A percentile compares a stretch with the other conserved stretches of the same genome.
Evolutionary conservation across 2,888 invertebrate genomes (phyloP).

Genomic region (Leptodirus hochenwartii): DNA sequence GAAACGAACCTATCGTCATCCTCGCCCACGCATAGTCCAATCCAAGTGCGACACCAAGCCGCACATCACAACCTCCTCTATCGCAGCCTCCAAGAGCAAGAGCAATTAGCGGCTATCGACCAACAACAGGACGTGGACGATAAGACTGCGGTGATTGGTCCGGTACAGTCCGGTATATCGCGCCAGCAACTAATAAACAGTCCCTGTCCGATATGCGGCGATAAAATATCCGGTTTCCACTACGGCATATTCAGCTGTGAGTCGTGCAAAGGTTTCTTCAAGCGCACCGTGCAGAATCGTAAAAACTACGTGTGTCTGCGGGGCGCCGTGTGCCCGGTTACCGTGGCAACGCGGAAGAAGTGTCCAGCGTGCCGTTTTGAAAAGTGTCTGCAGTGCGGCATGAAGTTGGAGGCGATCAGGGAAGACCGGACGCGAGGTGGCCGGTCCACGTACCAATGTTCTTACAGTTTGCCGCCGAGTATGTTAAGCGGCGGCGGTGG

Average conservation of each 20-base stretch:
- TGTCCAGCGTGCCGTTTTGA: conserved; percentile 95
- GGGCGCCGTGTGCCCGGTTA: conserved; percentile 82
- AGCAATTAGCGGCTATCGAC: too few relatives aligned
- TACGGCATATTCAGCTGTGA: conserved; percentile 97
- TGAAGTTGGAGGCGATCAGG: conserved; percentile 93
- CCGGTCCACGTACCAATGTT: conserved; percentile 88
- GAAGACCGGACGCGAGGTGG: conserved; percentile 92
- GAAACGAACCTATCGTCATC: conserved; percentile 46
- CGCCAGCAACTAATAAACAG: conserved; percentile 81
- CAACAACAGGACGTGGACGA: conserved; percentile 28
- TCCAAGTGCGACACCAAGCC: too few relatives aligned
- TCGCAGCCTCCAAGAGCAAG: conserved; percentile 30
- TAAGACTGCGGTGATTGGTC: conserved; percentile 23
- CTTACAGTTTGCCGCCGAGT: conserved; percentile 65
- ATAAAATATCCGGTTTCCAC: conserved; percentile 92
- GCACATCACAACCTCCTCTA: conserved; percentile 36
- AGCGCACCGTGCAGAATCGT: conserved; percentile 94
- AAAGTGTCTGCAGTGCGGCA: conserved; percentile 87
- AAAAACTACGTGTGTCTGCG: conserved; percentile 90
- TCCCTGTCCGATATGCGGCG: conserved; percentile 89
- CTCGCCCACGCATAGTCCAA: conserved; percentile 76
- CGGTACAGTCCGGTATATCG: conserved; percentile 55
- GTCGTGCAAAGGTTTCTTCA: conserved; percentile 96
- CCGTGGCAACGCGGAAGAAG: conserved; percentile 85
- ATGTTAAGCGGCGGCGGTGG: conserved; percentile 19